Base-by-base conservation (phyloP, 2,113 vertebrate species). In the Columba janthina region DNA sequence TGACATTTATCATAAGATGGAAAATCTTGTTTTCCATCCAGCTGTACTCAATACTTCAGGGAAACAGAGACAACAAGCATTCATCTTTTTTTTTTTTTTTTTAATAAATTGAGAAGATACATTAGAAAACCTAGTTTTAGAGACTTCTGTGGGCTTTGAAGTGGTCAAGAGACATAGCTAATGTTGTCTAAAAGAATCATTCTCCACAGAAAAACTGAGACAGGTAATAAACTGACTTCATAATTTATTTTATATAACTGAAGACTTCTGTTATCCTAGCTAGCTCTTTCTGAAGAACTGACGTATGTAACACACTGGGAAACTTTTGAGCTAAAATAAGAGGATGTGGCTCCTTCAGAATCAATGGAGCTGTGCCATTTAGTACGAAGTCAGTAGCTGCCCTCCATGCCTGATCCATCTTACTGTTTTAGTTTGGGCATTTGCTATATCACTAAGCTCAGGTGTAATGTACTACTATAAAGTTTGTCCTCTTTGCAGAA, bases 1-100 rank as follows among this genome's bases (percentile, higher is more conserved):
- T 92, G 93, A 87, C 83, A 95, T 96, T 94, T 90, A 56, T 92
- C 57, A 20, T 74, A 80, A 74, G 57, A 96, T 67, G 32, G 65
- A 92, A 46, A 93, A 87, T 78, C 34, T 84, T 90, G 29, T 75
- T 94, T 95, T 93, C 38, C 38, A 67, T 90, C 24, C 44, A 81
- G 26, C 18, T 0, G 0, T 77, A 67, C 38, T 79, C 66, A 94
- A 8, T 90, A 80, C 26, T 64, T 86, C 61, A 81, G 18, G 16
- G 53, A 84, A 65, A 46, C 90, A 86, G 42, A 86, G 29, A 89
- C 34, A 94, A 65, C n/a, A 83, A 26, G 3, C 80, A 86, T 94
- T 96, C 44, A n/a, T 88, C 69, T 92, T 89, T 76, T 20, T 54
- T 90, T 93, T 91, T 77, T 83, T 31, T 71, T 22, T 71, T 70